phyloP scores from a whole-genome alignment of 2,888 invertebrate genomes.

The Miltochrista miniata region DNA sequence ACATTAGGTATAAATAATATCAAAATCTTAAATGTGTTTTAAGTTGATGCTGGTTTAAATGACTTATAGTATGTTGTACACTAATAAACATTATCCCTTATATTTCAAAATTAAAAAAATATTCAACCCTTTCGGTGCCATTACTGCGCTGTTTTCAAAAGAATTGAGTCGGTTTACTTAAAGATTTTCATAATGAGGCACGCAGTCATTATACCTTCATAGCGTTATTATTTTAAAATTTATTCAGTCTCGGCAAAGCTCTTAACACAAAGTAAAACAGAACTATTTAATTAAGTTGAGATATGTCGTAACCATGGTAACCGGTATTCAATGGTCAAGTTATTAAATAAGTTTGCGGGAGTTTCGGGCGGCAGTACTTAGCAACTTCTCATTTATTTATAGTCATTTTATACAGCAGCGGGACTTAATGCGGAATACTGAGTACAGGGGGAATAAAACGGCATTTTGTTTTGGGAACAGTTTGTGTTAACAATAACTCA shows the following conservation, averaged over 20 bases:
- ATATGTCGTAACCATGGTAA: slow-evolving; percentile 33
- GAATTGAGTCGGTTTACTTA: neutral
- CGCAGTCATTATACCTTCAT: neutral
- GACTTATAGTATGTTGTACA: too few species aligned
- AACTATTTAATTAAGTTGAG: slow-evolving; percentile 39
- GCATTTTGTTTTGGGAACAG: slow-evolving; percentile 6
- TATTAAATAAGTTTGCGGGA: slow-evolving; percentile 63
- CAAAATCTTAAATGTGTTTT: too few species aligned
- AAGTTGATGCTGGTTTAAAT: too few species aligned
- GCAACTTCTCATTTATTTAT: slow-evolving; percentile 62
- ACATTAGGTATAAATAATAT: too few species aligned
- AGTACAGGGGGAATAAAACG: slow-evolving; percentile 10
- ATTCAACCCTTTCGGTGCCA: neutral
- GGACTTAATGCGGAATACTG: slow-evolving; percentile 39
- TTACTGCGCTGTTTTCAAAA: neutral
- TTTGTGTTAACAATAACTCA: neutral
- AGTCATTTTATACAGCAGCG: slow-evolving; percentile 57
- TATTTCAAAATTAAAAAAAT: neutral
- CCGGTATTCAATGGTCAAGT: slow-evolving; percentile 45
- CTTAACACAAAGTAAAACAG: slow-evolving; percentile 9
- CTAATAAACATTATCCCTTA: too few species aligned
- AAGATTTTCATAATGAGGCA: neutral
- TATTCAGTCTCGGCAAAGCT: neutral
- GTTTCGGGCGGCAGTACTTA: slow-evolving; percentile 37
- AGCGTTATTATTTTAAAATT: neutral